phyloP scores from a whole-genome alignment of 2,113 vertebrate species.

The Ammodytes marinus region DNA sequence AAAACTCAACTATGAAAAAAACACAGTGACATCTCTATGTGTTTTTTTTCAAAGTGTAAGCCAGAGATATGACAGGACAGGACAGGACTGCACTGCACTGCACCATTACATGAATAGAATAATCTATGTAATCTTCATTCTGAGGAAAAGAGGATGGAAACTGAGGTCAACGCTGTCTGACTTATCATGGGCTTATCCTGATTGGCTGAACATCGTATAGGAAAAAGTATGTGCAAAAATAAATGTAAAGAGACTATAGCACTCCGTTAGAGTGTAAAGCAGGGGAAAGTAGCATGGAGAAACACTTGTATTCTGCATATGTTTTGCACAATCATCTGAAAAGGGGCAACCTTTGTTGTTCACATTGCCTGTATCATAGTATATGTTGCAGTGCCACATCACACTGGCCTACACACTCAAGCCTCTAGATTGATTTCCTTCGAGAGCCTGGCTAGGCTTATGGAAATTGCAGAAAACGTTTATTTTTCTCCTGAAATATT shows the following conservation, averaged over 20 bases:
- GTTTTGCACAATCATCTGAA: background rate
- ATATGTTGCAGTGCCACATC: slow-evolving; percentile 1
- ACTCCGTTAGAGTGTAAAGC: background rate
- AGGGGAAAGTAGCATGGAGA: slow-evolving; percentile 2
- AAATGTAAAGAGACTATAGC: background rate
- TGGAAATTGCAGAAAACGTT: slow-evolving; percentile 21
- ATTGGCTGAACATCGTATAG: slow-evolving; percentile 13
- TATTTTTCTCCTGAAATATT: background rate
- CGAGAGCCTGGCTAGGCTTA: slow-evolving; percentile 12
- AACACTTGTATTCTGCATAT: background rate
- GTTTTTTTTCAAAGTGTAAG: background rate
- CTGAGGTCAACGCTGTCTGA: background rate
- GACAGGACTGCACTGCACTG: background rate
- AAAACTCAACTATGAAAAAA: no score
- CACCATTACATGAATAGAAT: background rate
- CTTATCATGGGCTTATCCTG: slow-evolving; percentile 20
- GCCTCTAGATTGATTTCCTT: slow-evolving; percentile 47
- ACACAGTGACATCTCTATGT: background rate
- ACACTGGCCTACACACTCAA: slow-evolving; percentile 14
- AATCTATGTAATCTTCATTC: background rate
- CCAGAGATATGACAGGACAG: background rate
- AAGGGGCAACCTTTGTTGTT: background rate
- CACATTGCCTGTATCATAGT: background rate
- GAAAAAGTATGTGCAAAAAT: slow-evolving; percentile 11
- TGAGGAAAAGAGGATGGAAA: slow-evolving; percentile 17